Percentiles rank a stretch among this genome's conserved stretches.
These are phyloP conservation scores for Fragum fragum DNA, from an alignment of 2,888 invertebrate genomes.

Conservation along the genomic window DNA sequence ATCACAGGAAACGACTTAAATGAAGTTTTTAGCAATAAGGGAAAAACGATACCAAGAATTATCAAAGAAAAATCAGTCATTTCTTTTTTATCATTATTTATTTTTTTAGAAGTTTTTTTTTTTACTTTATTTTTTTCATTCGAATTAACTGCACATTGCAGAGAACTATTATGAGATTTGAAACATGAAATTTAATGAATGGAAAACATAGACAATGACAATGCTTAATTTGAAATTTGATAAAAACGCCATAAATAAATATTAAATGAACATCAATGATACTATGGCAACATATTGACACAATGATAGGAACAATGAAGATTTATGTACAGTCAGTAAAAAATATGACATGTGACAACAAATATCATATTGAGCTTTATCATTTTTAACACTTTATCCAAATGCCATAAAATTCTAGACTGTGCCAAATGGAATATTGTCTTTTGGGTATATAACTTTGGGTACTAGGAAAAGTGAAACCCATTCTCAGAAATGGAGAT, in stretches of 20 bases:
- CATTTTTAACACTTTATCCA: too few relatives aligned
- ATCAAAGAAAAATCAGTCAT: too few relatives aligned
- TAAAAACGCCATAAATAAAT: slow-evolving; percentile 46
- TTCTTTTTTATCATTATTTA: slow-evolving; percentile 37
- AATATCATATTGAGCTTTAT: slow-evolving; percentile 10
- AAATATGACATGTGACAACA: slow-evolving; percentile 39
- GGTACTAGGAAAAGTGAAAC: too few relatives aligned
- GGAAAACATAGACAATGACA: slow-evolving; percentile 33
- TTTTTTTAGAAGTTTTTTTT: slow-evolving; percentile 42
- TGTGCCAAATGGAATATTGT: too few relatives aligned
- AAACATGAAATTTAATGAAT: slow-evolving; percentile 47
- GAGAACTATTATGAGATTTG: slow-evolving; percentile 58
- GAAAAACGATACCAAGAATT: too few relatives aligned
- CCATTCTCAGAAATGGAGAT: too few relatives aligned
- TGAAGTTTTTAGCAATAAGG: too few relatives aligned
- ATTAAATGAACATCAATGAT: slow-evolving; percentile 48
- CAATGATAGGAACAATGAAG: slow-evolving; percentile 21
- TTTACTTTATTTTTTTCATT: not conserved
- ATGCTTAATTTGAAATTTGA: slow-evolving; percentile 32
- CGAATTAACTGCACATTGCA: slow-evolving; percentile 63
- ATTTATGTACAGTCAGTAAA: slow-evolving; percentile 46
- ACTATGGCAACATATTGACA: slow-evolving; percentile 46
- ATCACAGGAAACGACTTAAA: too few relatives aligned
- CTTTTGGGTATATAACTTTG: too few relatives aligned
- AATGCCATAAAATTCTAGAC: too few relatives aligned